These are phyloP conservation scores for Perca flavescens DNA, from an alignment of 2,113 vertebrate genomes.

Conservation along the genomic window DNA sequence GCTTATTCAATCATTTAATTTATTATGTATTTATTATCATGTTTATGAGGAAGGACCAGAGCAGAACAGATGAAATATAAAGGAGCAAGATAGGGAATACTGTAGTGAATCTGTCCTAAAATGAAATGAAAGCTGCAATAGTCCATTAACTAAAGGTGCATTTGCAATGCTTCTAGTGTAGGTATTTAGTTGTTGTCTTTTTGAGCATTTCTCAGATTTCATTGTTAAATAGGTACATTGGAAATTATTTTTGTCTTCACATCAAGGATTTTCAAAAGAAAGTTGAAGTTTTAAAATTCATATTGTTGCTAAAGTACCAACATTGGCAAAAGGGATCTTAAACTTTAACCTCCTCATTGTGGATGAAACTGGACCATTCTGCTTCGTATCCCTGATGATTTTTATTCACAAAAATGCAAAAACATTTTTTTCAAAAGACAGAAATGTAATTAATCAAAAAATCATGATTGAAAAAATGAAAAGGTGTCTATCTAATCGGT, in stretches of 20 bases:
- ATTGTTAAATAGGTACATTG: neutral
- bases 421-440: neutral
- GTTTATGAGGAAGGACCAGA: conserved; percentile 1
- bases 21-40: neutral
- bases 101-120: neutral
- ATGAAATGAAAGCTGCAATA: neutral
- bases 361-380: neutral
- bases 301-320: neutral
- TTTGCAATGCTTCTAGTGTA: neutral
- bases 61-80: neutral
- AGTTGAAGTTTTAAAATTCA: neutral
- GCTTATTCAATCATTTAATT: neutral
- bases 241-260: neutral
- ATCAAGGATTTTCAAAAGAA: neutral
- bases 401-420: neutral
- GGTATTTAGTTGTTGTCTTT: neutral
- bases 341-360: neutral
- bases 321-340: neutral
- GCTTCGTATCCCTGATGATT: neutral
- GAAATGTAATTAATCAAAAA: neutral
- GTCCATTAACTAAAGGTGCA: neutral
- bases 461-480: neutral
- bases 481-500: neutral
- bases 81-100: neutral
- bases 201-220: neutral